Evolutionary conservation across 2,888 invertebrate species (phyloP).

Genomic region (Zhuqinia jingwanae): DNA sequence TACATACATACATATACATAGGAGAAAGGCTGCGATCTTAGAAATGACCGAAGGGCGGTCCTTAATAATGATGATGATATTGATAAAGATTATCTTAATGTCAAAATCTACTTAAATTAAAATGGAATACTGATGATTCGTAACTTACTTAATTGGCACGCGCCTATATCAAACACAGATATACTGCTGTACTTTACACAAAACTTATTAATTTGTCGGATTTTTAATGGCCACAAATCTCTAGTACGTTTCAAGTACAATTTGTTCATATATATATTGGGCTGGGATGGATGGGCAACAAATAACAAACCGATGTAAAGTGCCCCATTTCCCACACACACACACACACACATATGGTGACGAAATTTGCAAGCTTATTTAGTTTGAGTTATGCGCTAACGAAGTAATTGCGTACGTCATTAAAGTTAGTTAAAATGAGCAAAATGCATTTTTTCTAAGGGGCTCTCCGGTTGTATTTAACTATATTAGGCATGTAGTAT

Average conservation of each 20-base stretch:
- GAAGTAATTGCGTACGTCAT: constrained; percentile 6
- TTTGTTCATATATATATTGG: constrained; percentile 15
- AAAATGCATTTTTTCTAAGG: constrained; percentile 6
- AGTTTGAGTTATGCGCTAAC: background rate
- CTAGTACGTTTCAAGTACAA: constrained; percentile 37
- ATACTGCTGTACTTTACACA: background rate
- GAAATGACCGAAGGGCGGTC: no score
- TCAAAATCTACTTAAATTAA: background rate
- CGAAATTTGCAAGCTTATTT: constrained; percentile 32
- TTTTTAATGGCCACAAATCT: background rate
- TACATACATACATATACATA: no score
- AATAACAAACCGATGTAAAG: background rate
- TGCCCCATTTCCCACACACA: constrained; percentile 61
- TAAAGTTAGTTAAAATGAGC: constrained; percentile 28
- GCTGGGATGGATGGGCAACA: background rate
- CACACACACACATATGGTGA: background rate
- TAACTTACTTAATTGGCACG: background rate
- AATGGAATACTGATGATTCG: background rate
- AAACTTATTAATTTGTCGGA: constrained; percentile 38
- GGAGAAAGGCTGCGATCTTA: no score
- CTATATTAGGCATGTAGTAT: no score
- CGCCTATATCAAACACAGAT: background rate
- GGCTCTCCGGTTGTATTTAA: background rate
- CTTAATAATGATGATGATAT: no score
- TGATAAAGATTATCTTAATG: background rate